Evolutionary conservation across 2,797 vertebrate genomes (phyloP).

Genomic region (Zalophus californianus): DNA sequence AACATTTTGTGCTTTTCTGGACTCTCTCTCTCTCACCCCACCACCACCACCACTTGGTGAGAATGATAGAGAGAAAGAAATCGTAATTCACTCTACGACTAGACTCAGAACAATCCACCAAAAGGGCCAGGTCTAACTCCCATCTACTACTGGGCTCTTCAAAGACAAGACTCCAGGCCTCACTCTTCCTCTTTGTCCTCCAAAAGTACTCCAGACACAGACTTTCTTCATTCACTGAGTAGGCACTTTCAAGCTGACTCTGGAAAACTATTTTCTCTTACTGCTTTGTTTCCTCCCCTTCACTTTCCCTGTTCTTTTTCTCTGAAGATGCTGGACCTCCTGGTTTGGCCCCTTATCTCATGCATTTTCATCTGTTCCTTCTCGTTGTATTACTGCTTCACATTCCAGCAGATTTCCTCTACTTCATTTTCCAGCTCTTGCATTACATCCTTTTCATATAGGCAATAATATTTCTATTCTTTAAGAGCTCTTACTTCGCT

Average conservation of each 20-base stretch:
- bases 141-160: background rate
- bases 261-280: background rate
- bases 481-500: conserved; percentile 20
- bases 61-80: conserved; percentile 27
- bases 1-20: conserved; percentile 48
- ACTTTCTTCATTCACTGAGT: background rate
- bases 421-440: conserved; percentile 46
- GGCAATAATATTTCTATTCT: conserved; percentile 5
- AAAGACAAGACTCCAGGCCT: background rate
- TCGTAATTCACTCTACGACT: background rate
- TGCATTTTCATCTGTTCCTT: background rate
- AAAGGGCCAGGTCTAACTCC: background rate
- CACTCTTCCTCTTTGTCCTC: background rate
- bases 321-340: background rate
- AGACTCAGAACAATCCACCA: conserved; percentile 7
- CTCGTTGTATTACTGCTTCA: background rate
- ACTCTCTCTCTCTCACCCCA: background rate
- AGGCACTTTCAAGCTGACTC: background rate
- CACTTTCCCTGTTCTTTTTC: background rate
- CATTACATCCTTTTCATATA: background rate
- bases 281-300: background rate
- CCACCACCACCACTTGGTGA: background rate
- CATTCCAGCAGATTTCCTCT: background rate
- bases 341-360: background rate
- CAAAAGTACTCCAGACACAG: background rate